Evolutionary conservation across 2,113 vertebrate species (phyloP).

Genomic region (Passer domesticus): DNA sequence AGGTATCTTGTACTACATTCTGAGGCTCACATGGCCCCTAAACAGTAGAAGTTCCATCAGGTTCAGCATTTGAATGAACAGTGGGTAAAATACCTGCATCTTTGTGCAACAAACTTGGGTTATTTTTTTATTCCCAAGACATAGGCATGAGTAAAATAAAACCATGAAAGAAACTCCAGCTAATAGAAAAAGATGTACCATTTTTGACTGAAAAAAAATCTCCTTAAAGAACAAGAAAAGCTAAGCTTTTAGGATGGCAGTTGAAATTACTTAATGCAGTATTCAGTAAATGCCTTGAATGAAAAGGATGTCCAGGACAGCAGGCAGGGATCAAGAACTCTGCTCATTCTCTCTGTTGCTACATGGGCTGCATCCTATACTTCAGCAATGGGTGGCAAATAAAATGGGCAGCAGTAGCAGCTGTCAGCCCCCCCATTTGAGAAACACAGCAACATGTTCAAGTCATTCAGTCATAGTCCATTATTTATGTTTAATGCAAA

Average conservation of each 20-base stretch:
- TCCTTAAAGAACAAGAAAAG: neutral
- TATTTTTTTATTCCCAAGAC: neutral
- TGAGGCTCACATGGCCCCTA: neutral
- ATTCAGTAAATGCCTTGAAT: neutral
- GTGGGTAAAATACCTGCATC: neutral
- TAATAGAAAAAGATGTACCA: neutral
- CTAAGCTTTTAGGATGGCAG: neutral
- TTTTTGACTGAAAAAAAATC: neutral
- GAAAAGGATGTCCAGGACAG: neutral
- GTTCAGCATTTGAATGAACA: neutral
- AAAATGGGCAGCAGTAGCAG: neutral
- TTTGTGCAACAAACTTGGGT: neutral
- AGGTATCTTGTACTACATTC: neutral
- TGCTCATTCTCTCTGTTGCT: neutral
- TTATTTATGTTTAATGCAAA: neutral
- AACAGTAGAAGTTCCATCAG: neutral
- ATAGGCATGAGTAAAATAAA: neutral
- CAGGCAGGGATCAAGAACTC: neutral
- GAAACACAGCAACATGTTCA: neutral
- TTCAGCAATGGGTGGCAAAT: neutral
- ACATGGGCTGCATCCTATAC: neutral
- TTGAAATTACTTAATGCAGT: neutral
- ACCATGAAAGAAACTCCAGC: neutral
- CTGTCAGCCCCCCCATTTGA: neutral
- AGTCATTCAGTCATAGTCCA: neutral